Evolutionary conservation across 2,113 vertebrate genomes (phyloP).

Genomic region (Lepidothrix coronata): DNA sequence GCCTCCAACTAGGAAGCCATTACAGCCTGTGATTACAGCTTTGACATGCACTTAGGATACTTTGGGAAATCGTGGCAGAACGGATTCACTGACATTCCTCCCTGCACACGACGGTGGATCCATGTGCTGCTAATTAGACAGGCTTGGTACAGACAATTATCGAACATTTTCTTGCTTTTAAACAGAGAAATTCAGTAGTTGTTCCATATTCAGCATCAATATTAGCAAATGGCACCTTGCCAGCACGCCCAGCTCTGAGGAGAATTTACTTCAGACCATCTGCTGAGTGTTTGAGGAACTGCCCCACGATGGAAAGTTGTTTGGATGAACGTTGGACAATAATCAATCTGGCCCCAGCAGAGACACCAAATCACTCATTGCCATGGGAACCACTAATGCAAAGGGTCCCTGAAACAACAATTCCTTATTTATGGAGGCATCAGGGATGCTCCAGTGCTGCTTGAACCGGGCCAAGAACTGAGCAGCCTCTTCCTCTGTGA

Average conservation of each 20-base stretch:
- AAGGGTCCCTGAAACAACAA: slow-evolving; percentile 75
- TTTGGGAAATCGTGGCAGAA: slow-evolving; percentile 20
- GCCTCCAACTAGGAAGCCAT: slow-evolving; percentile 60
- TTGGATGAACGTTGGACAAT: slow-evolving; percentile 2
- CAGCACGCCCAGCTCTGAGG: neutral
- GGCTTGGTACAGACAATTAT: slow-evolving; percentile 40
- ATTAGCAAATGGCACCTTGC: neutral
- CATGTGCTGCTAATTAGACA: slow-evolving; percentile 45
- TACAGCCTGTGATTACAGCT: slow-evolving; percentile 59
- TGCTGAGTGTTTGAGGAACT: slow-evolving; percentile 43
- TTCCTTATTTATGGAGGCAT: slow-evolving; percentile 57
- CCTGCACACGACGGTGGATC: neutral
- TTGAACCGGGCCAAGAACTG: neutral
- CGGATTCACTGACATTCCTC: slow-evolving; percentile 10
- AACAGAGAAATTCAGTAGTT: slow-evolving; percentile 31
- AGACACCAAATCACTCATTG: slow-evolving; percentile 58
- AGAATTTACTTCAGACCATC: slow-evolving; percentile 50
- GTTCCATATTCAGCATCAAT: neutral
- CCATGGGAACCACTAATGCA: slow-evolving; percentile 70
- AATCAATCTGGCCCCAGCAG: slow-evolving; percentile 54
- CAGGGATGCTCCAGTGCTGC: neutral
- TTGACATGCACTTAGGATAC: slow-evolving; percentile 34
- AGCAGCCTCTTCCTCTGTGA: neutral
- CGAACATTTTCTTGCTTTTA: neutral
- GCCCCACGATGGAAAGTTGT: neutral